A percentile compares a stretch with the other conserved stretches of the same genome.
Conservation (phyloP, 2,113 vertebrate genomes). For the Myotis lucifugus region DNA sequence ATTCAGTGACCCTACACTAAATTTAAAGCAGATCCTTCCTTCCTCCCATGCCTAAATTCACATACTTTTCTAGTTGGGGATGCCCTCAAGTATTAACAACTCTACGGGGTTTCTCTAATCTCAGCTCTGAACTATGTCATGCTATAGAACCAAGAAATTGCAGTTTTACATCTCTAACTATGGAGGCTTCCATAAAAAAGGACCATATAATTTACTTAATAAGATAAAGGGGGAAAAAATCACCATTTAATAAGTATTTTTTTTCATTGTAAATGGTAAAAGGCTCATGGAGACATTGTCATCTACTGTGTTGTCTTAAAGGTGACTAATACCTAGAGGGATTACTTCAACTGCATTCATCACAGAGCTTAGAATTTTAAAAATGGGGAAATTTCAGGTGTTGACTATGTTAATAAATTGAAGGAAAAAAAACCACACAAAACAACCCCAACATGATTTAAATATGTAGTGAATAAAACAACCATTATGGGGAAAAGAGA, state of each 20-base stretch:
- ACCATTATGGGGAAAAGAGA: not conserved
- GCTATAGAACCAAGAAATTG: constrained; percentile 91
- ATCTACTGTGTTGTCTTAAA: constrained; percentile 44
- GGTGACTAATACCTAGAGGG: constrained; percentile 9
- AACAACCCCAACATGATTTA: not conserved
- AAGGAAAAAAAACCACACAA: not conserved
- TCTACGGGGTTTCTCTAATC: constrained; percentile 92
- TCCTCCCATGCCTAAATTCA: constrained; percentile 92
- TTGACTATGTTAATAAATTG: constrained; percentile 18
- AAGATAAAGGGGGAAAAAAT: constrained; percentile 79
- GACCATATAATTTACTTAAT: constrained; percentile 82
- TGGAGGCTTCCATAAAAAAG: constrained; percentile 82
- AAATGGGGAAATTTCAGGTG: constrained; percentile 31
- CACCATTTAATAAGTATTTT: constrained; percentile 75
- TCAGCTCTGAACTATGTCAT: constrained; percentile 90
- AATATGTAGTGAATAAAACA: constrained; percentile 45
- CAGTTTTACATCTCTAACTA: constrained; percentile 89
- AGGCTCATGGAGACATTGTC: constrained; percentile 52
- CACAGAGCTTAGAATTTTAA: constrained; percentile 62
- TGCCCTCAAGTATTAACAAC: constrained; percentile 91
- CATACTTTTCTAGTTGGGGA: constrained; percentile 90
- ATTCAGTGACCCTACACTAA: constrained; percentile 92
- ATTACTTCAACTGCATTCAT: constrained; percentile 55
- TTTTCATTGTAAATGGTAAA: constrained; percentile 64
- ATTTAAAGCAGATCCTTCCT: constrained; percentile 93